A percentile compares a stretch with the other conserved stretches of the same genome.
Conservation (phyloP, 2,797 vertebrate species). For the Coccyzus lansbergi region DNA sequence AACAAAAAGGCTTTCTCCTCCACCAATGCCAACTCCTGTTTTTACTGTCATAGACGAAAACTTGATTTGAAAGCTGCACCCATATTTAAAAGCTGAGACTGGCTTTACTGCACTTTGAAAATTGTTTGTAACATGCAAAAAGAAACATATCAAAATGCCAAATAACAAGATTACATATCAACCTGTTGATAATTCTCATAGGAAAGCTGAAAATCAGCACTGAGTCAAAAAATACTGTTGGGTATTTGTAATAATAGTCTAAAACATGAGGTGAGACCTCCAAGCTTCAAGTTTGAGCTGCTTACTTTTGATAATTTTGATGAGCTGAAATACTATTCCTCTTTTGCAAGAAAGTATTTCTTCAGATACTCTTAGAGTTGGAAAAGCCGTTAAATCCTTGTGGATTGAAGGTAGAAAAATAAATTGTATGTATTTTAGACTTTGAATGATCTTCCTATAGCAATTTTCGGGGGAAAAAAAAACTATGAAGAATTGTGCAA, state of each 20-base stretch:
- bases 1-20: not conserved
- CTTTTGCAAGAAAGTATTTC: slow-evolving; percentile 44
- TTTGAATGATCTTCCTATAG: slow-evolving; percentile 77
- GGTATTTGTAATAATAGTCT: slow-evolving; percentile 10
- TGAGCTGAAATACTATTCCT: slow-evolving; percentile 49
- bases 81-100: not conserved
- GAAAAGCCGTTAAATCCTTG: slow-evolving; percentile 74
- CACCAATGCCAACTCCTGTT: not conserved
- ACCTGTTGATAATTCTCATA: slow-evolving; percentile 75
- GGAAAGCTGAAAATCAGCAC: not conserved
- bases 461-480: slow-evolving; percentile 66
- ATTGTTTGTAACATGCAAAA: not conserved
- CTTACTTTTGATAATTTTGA: slow-evolving; percentile 64
- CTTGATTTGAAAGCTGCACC: not conserved
- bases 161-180: slow-evolving; percentile 37
- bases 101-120: not conserved
- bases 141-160: not conserved
- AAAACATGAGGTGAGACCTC: slow-evolving; percentile 24
- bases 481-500: slow-evolving; percentile 77
- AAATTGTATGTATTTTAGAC: slow-evolving; percentile 77
- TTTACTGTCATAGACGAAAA: not conserved
- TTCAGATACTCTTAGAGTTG: slow-evolving; percentile 56
- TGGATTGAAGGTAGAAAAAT: slow-evolving; percentile 76
- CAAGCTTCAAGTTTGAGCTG: not conserved
- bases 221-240: slow-evolving; percentile 29